Percentiles rank a stretch among this genome's conserved stretches.
Conservation (phyloP, 1,140 invertebrate species). For the Belonocnema kinseyi region DNA sequence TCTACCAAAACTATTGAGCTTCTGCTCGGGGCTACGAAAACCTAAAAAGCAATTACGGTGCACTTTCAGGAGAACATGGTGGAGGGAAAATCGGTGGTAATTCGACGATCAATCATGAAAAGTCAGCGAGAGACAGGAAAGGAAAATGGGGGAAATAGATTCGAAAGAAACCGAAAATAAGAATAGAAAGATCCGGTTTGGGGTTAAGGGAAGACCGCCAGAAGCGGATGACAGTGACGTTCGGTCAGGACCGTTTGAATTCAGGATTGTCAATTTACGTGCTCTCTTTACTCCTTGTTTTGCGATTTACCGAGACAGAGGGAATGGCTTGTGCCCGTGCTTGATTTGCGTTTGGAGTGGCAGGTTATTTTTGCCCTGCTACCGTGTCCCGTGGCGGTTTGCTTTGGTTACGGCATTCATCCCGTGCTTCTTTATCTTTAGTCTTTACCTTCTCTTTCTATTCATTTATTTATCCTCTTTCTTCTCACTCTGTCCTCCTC, state of each 20-base stretch:
- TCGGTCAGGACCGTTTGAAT: constrained; percentile 29
- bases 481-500: constrained; percentile 23
- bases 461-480: not conserved
- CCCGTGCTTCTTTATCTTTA: constrained; percentile 14
- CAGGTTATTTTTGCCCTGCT: constrained; percentile 25
- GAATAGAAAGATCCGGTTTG: not conserved
- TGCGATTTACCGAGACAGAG: constrained; percentile 22
- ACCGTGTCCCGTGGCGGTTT: constrained; percentile 22
- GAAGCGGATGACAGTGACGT: constrained; percentile 21
- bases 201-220: constrained; percentile 8
- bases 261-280: constrained; percentile 25
- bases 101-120: constrained; percentile 21
- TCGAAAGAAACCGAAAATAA: constrained; percentile 16
- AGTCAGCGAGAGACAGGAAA: not conserved
- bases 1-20: too few relatives aligned
- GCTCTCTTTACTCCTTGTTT: constrained; percentile 15
- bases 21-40: too few relatives aligned
- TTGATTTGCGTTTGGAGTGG: constrained; percentile 29
- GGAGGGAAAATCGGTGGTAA: constrained; percentile 11
- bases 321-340: constrained; percentile 27
- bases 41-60: too few relatives aligned
- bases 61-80: not conserved
- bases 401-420: constrained; percentile 24
- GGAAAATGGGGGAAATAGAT: constrained; percentile 1
- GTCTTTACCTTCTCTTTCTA: constrained; percentile 3